phyloP scores from a whole-genome alignment of 2,888 invertebrate genomes.

The Chalcis sispes region DNA sequence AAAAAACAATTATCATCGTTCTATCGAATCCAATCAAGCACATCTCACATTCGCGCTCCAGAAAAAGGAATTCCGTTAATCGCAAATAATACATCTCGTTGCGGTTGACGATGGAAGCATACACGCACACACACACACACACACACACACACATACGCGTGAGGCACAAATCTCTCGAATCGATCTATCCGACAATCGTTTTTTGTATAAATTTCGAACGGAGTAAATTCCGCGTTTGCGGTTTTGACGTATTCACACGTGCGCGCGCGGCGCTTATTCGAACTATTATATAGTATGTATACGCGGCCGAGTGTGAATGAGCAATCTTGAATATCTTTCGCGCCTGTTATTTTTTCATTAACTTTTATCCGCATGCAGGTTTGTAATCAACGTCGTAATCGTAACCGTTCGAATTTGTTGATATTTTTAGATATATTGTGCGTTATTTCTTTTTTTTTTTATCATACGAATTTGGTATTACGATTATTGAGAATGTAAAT shows the following conservation, averaged over 20 bases:
- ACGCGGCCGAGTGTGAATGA: constrained; percentile 14
- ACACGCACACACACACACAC: too few species aligned
- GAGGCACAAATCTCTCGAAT: constrained; percentile 40
- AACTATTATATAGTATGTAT: neutral
- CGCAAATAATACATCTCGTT: constrained; percentile 39
- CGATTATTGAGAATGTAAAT: too few species aligned
- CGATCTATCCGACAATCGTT: constrained; percentile 46
- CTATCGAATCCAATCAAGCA: constrained; percentile 16
- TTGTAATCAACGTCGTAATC: too few species aligned
- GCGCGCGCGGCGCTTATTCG: constrained; percentile 9
- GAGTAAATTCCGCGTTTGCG: constrained; percentile 47
- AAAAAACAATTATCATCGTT: neutral
- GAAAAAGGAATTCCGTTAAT: constrained; percentile 41
- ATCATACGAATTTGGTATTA: too few species aligned
- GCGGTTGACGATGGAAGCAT: constrained; percentile 33
- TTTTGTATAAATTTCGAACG: constrained; percentile 18
- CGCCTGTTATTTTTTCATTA: constrained; percentile 47
- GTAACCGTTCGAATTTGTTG: too few species aligned
- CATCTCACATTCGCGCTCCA: neutral
- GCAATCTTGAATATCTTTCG: constrained; percentile 36
- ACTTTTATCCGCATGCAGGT: neutral
- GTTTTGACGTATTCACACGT: constrained; percentile 39
- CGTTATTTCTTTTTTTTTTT: constrained; percentile 1
- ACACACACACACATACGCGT: neutral
- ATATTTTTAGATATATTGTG: too few species aligned